Percentiles rank a stretch among this genome's conserved stretches.
These are phyloP conservation scores for Euproctis similis DNA, from an alignment of 2,888 invertebrate species.

Conservation along the genomic window DNA sequence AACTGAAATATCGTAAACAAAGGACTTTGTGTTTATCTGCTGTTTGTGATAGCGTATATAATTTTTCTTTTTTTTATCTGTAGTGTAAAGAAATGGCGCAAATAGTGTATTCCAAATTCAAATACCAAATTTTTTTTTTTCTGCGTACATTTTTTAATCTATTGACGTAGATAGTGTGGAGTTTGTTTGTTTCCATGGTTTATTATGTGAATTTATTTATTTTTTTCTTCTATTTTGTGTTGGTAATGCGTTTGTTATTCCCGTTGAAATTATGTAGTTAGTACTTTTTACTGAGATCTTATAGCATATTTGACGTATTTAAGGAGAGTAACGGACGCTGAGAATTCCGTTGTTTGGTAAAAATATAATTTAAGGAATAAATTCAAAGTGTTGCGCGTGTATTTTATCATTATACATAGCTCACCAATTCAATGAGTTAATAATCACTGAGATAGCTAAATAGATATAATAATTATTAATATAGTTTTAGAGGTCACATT, in stretches of 20 bases:
- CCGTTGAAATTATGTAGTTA: not conserved
- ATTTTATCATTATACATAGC: too few species aligned
- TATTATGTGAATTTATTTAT: not conserved
- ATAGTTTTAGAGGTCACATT: too few species aligned
- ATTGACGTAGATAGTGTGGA: too few species aligned
- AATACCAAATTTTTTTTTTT: too few species aligned
- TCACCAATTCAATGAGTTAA: too few species aligned
- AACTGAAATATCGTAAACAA: constrained; percentile 14
- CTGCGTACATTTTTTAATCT: too few species aligned
- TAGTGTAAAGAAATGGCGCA: not conserved
- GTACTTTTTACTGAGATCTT: not conserved
- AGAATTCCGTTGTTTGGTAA: too few species aligned
- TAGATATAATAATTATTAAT: not conserved
- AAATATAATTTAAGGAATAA: too few species aligned
- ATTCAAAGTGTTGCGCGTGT: too few species aligned
- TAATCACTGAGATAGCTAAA: not conserved
- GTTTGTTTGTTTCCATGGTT: not conserved
- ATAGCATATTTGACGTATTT: too few species aligned
- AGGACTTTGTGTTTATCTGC: constrained; percentile 12
- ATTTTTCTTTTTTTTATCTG: not conserved
- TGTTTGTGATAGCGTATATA: constrained; percentile 8
- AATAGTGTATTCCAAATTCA: too few species aligned
- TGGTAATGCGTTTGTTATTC: constrained; percentile 3
- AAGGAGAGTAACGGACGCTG: too few species aligned
- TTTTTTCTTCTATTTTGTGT: not conserved